Evolutionary conservation across 2,113 vertebrate genomes (phyloP).

Genomic region (Sinocyclocheilus rhinocerous): DNA sequence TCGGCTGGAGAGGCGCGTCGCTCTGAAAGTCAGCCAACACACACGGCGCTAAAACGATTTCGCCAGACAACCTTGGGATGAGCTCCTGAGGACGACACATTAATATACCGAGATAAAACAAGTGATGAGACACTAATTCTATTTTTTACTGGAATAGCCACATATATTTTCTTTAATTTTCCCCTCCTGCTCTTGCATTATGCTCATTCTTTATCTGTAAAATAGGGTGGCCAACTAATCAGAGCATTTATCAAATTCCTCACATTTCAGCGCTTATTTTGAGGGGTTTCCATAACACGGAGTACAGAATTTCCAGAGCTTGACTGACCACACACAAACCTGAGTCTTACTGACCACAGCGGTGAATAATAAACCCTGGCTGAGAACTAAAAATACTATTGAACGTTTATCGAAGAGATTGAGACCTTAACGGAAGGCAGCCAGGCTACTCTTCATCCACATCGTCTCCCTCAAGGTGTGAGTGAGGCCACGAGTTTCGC

Average conservation of each 20-base stretch:
- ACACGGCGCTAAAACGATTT: constrained; percentile 29
- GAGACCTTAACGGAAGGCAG: constrained; percentile 3
- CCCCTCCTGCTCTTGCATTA: neutral
- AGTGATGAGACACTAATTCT: constrained; percentile 51
- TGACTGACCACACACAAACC: constrained; percentile 28
- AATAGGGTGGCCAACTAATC: constrained; percentile 44
- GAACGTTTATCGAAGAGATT: neutral
- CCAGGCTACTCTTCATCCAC: constrained; percentile 7
- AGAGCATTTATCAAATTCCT: constrained; percentile 51
- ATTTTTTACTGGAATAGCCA: constrained; percentile 40
- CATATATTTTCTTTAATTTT: constrained; percentile 13
- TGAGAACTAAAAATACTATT: neutral
- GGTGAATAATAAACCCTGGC: neutral
- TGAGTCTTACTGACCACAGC: neutral
- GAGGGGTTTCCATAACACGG: constrained; percentile 15
- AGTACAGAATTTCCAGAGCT: constrained; percentile 19
- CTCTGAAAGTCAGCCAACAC: constrained; percentile 46
- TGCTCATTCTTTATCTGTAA: constrained; percentile 39
- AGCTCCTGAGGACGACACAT: constrained; percentile 52
- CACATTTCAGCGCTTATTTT: constrained; percentile 28
- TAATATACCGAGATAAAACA: constrained; percentile 43
- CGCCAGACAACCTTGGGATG: constrained; percentile 53
- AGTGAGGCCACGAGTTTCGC: constrained; percentile 22
- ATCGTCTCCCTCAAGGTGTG: constrained; percentile 25
- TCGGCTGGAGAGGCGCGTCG: constrained; percentile 10